Evolutionary conservation across 1,140 invertebrate species (phyloP), one percentile per base, ranked within the genome.

Genomic region (Leptopilina clavipes): DNA sequence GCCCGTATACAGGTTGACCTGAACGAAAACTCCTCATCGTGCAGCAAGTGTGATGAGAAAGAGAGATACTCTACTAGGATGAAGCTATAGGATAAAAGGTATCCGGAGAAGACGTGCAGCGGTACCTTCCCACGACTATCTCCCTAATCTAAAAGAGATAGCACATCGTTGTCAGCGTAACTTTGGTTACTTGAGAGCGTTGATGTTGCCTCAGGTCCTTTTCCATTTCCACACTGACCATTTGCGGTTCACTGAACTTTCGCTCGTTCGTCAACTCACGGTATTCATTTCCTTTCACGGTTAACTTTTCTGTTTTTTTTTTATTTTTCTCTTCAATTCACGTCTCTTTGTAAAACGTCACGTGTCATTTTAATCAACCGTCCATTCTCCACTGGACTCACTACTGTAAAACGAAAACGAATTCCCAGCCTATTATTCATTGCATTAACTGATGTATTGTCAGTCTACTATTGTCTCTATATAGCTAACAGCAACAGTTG

Each of bases 41-140:
- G 37, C 76, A 74, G 76, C 74, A 74, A 79, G 72, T 73, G 74
- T 79, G 74, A 81, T 76, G 74, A 80, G 76, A 74, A 65, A 31
- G 25, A 2, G 25, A 31, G 25, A 31, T 31, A 78, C 73, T 59
- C 54, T 54, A 71, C 17, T 43, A 76, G 75, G 75, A 76, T 77
- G 78, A 80, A 75, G 76, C 71, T 40, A 40, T 40, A 74, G 75
- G 81, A 85, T 81, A 82, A 83, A 84, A 83, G 82, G 79, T 81
- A 78, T 79, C 79, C 37, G 6, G 3, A 72, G 77, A 78, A 31
- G 78, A 73, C 75, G 78, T 76, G 83, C 81, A 86, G 79, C 81
- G 80, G 81, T 77, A 80, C 76, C 80, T 83, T 88, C 86, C 82
- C 87, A 88, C 86, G 86, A 79, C 74, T 82, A 83, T 81, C 43